Percentiles rank a stretch among this genome's conserved stretches.
Evolutionary conservation across 2,113 vertebrate species (phyloP).

Genomic region (Sclerurus mexicanus): DNA sequence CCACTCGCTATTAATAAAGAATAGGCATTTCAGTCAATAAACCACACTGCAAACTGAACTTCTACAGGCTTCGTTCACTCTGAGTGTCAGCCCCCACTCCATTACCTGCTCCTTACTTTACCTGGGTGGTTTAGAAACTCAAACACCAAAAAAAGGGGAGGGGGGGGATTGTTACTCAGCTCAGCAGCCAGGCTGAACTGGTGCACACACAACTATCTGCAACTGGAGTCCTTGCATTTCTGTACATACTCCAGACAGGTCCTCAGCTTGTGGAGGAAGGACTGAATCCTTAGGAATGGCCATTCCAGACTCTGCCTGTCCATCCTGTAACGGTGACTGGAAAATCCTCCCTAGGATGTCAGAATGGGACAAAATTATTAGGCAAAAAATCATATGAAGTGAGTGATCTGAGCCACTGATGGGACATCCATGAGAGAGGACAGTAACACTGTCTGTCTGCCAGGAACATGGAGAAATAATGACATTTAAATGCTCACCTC

Average conservation of each 20-base stretch:
- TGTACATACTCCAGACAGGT: constrained; percentile 45
- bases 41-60: not conserved
- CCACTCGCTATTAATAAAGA: not conserved
- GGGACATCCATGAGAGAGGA: not conserved
- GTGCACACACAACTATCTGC: not conserved
- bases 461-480: not conserved
- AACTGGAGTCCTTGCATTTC: not conserved
- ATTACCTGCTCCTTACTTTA: not conserved
- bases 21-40: not conserved
- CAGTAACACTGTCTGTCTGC: not conserved
- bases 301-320: not conserved
- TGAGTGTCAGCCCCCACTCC: not conserved
- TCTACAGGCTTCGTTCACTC: not conserved
- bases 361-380: constrained; percentile 4
- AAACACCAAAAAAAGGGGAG: not conserved
- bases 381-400: not conserved
- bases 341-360: constrained; percentile 51
- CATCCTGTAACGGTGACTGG: not conserved
- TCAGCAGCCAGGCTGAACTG: not conserved
- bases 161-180: not conserved
- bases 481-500: not conserved
- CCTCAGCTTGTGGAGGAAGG: not conserved
- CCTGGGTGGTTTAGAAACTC: not conserved
- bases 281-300: not conserved
- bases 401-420: not conserved